Evolutionary conservation across 1,140 invertebrate species (phyloP).

Genomic region (Meteorus sp.): DNA sequence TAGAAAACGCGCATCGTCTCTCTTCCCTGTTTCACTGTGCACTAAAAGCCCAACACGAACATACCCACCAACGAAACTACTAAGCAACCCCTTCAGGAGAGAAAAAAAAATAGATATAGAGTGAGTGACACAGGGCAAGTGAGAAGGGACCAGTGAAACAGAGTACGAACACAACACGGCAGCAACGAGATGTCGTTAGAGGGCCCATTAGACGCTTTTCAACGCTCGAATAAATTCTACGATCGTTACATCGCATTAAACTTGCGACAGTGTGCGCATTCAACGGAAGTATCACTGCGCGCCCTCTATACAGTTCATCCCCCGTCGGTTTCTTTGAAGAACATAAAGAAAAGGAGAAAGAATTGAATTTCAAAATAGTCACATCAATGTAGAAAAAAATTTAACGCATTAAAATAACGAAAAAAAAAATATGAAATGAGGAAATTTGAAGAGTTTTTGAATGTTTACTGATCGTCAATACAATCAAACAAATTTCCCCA

Average conservation of each 20-base stretch:
- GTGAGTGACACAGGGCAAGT: too few relatives aligned
- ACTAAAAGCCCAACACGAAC: neutral
- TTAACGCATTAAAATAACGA: too few relatives aligned
- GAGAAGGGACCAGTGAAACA: too few relatives aligned
- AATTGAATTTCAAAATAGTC: neutral
- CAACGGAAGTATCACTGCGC: neutral
- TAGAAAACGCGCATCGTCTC: neutral
- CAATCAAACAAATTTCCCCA: too few relatives aligned
- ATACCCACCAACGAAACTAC: neutral
- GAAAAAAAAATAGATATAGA: too few relatives aligned
- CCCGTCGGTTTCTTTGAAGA: too few relatives aligned
- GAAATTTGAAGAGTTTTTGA: too few relatives aligned
- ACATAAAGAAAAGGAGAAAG: neutral
- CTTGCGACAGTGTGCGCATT: neutral
- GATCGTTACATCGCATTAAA: slow-evolving; percentile 9
- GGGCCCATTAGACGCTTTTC: slow-evolving; percentile 23
- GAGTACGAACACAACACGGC: too few relatives aligned
- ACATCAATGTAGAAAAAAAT: too few relatives aligned
- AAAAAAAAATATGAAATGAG: too few relatives aligned
- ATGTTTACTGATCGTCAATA: too few relatives aligned
- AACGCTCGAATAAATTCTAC: slow-evolving; percentile 18
- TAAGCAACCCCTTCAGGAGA: neutral
- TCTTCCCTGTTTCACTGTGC: neutral
- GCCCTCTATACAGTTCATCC: neutral
- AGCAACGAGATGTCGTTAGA: slow-evolving; percentile 22